phyloP scores from a whole-genome alignment of 1,140 invertebrate species.

The Heliconius hewitsoni region DNA sequence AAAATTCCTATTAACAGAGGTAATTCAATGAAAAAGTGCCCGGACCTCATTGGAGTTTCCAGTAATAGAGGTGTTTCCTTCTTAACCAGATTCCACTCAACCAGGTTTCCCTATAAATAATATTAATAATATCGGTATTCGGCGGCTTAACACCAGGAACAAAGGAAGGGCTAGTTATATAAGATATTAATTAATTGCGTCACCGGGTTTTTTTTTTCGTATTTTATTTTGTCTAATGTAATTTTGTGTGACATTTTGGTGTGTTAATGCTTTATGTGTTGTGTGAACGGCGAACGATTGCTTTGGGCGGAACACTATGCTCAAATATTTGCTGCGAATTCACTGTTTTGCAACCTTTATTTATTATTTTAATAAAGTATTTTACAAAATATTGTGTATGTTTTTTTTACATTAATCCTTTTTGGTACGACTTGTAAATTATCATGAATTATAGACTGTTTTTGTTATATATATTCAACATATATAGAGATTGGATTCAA shows the following conservation, averaged over 20 bases:
- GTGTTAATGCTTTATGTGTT: slow-evolving; percentile 67
- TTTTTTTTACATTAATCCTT: slow-evolving; percentile 9
- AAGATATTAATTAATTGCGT: slow-evolving; percentile 1
- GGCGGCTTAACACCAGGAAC: not conserved
- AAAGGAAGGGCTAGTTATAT: not conserved
- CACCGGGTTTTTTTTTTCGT: not conserved
- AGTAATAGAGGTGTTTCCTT: too few relatives aligned
- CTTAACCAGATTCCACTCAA: too few relatives aligned
- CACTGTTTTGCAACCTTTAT: slow-evolving; percentile 73
- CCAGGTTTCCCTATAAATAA: too few relatives aligned
- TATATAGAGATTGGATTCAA: too few relatives aligned
- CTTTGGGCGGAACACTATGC: slow-evolving; percentile 55
- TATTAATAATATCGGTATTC: not conserved
- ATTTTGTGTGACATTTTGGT: slow-evolving; percentile 53
- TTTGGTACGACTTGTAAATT: not conserved
- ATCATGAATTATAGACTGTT: too few relatives aligned
- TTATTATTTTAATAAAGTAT: slow-evolving; percentile 79
- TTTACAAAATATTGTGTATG: slow-evolving; percentile 55
- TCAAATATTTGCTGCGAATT: slow-evolving; percentile 67
- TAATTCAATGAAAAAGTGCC: too few relatives aligned
- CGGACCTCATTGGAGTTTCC: too few relatives aligned
- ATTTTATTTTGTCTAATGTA: slow-evolving; percentile 1
- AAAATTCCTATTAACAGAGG: too few relatives aligned
- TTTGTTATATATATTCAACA: too few relatives aligned
- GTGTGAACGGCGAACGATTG: slow-evolving; percentile 42